Evolutionary conservation across 1,140 invertebrate species (phyloP).

Genomic region (Nasonia vitripennis): DNA sequence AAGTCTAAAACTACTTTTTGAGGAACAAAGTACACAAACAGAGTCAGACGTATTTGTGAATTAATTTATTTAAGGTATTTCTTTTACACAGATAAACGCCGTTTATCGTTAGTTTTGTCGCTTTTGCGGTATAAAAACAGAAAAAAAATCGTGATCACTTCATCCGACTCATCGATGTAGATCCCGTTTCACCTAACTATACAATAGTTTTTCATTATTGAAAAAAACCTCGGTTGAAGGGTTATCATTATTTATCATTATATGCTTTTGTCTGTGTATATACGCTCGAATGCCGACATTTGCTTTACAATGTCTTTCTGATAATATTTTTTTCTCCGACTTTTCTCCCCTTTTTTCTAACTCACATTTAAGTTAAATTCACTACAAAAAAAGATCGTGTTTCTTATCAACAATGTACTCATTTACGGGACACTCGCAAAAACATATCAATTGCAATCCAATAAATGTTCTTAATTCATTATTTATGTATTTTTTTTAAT

Average conservation of each 20-base stretch:
- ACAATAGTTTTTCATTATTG: constrained; percentile 43
- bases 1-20: constrained; percentile 16
- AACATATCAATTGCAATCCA: constrained; percentile 25
- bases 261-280: constrained; percentile 20
- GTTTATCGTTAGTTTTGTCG: constrained; percentile 50
- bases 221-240: constrained; percentile 40
- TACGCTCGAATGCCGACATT: neutral
- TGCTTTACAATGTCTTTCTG: neutral
- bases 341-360: constrained; percentile 13
- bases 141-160: constrained; percentile 42
- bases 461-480: constrained; percentile 32
- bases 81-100: constrained; percentile 51
- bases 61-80: constrained; percentile 51
- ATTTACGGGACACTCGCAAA: constrained; percentile 28
- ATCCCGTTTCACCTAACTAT: constrained; percentile 43
- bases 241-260: constrained; percentile 28
- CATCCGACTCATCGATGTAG: constrained; percentile 19
- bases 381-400: constrained; percentile 26
- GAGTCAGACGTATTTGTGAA: constrained; percentile 31
- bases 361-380: constrained; percentile 19
- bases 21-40: constrained; percentile 42
- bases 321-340: neutral
- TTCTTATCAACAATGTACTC: neutral
- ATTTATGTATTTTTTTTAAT: constrained; percentile 29
- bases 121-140: constrained; percentile 50